Conservation (phyloP, 2,797 vertebrate genomes). For the Diglossa cyanea region DNA sequence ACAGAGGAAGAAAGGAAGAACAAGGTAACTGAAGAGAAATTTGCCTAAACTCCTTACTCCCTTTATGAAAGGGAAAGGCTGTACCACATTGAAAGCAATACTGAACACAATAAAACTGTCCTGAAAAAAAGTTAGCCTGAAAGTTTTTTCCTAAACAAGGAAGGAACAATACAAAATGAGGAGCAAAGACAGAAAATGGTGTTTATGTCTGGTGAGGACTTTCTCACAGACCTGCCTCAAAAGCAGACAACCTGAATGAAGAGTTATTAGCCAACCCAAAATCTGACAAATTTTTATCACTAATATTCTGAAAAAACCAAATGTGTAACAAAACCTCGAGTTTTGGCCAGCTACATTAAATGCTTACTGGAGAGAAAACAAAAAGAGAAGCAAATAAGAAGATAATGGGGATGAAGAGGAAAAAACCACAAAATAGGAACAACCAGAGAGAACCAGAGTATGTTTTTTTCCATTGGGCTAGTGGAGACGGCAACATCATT, state of each 20-base stretch:
- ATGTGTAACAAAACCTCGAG: neutral
- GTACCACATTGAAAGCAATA: neutral
- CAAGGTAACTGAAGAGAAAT: neutral
- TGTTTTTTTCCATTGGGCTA: neutral
- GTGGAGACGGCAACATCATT: neutral
- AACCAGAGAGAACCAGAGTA: neutral
- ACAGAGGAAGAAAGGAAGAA: neutral
- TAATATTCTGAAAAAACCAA: neutral
- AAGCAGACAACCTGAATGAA: neutral
- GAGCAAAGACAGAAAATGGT: neutral
- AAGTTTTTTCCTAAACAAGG: neutral
- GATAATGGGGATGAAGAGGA: neutral
- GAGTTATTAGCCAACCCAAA: neutral
- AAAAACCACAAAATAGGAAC: neutral
- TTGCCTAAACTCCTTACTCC: neutral
- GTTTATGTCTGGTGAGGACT: neutral
- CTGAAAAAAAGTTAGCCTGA: neutral
- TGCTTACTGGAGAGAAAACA: neutral
- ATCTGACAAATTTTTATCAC: neutral
- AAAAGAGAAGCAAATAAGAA: neutral
- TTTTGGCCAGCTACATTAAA: neutral
- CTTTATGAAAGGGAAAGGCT: neutral
- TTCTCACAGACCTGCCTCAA: neutral
- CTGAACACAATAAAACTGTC: neutral
- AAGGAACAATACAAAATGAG: neutral